A percentile compares a stretch with the other conserved stretches of the same genome.
phyloP scores from a whole-genome alignment of 2,797 vertebrate species.

The Girardinus metallicus region DNA sequence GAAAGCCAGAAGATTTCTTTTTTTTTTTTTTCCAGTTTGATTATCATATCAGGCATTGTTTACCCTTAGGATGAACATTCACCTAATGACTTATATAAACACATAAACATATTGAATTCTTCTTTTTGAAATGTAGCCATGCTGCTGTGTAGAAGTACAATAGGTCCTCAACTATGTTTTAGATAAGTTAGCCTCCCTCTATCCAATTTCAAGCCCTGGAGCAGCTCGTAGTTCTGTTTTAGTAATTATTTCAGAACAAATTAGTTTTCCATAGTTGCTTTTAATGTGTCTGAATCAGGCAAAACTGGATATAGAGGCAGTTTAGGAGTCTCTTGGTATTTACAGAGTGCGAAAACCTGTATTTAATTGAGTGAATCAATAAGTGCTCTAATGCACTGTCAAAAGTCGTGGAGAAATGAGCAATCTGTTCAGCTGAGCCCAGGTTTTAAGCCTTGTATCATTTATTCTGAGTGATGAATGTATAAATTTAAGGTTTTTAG shows the following conservation, averaged over 20 bases:
- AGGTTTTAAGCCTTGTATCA: constrained; percentile 40
- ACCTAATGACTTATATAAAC: constrained; percentile 20
- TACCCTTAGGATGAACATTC: constrained; percentile 30
- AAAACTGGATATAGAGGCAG: constrained; percentile 73
- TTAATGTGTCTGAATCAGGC: constrained; percentile 80
- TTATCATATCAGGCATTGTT: constrained; percentile 34
- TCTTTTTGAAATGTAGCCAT: constrained; percentile 58
- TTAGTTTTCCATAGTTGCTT: constrained; percentile 78
- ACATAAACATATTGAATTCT: constrained; percentile 24
- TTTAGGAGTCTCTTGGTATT: constrained; percentile 80
- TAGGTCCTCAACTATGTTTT: constrained; percentile 66
- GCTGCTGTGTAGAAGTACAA: constrained; percentile 55
- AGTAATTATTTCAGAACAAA: constrained; percentile 82
- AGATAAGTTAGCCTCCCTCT: constrained; percentile 71
- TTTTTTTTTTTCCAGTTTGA: constrained; percentile 12
- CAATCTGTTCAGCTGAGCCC: constrained; percentile 67
- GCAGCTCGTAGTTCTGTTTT: constrained; percentile 71
- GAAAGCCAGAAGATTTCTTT: neutral
- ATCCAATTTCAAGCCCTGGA: constrained; percentile 73
- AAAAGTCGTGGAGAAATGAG: constrained; percentile 69
- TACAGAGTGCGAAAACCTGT: constrained; percentile 79
- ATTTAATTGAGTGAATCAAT: constrained; percentile 85
- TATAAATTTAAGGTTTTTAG: constrained; percentile 29
- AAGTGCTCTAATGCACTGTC: constrained; percentile 77
- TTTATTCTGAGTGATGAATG: constrained; percentile 33